A percentile compares a stretch with the other conserved stretches of the same genome.
phyloP scores from a whole-genome alignment of 1,140 invertebrate species.

The Drosophila micromelanica region DNA sequence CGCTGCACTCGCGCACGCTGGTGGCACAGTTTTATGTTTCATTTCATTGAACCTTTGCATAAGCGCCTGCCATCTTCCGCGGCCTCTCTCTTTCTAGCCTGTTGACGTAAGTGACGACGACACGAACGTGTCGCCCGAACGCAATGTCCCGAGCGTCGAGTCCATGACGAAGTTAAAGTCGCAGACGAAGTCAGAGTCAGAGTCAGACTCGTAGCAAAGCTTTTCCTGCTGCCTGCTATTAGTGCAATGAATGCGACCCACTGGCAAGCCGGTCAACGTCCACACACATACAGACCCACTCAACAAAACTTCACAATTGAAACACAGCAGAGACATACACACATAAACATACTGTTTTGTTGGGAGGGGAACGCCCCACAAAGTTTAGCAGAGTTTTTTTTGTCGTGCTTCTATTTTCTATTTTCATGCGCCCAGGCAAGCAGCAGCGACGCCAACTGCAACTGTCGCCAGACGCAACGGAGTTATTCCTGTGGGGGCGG shows the following conservation, averaged over 20 bases:
- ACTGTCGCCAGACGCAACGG: conserved; percentile 43
- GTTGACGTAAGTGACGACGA: conserved; percentile 40
- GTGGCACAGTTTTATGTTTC: conserved; percentile 58
- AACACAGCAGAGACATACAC: conserved; percentile 17
- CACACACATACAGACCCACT: conserved; percentile 18
- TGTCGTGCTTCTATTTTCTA: conserved; percentile 38
- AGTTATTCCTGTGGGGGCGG: conserved; percentile 27
- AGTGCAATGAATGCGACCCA: conserved; percentile 29
- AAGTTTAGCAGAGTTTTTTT: conserved; percentile 10
- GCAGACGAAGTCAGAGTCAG: background rate
- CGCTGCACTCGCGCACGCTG: conserved; percentile 41
- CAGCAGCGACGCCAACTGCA: conserved; percentile 21
- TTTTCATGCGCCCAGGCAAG: conserved; percentile 30
- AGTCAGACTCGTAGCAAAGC: conserved; percentile 24
- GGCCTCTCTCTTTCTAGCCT: conserved; percentile 52
- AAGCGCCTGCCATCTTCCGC: conserved; percentile 53
- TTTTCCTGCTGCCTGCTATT: conserved; percentile 33
- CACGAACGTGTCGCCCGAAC: background rate
- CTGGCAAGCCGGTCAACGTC: conserved; percentile 48
- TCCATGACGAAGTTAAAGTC: conserved; percentile 11
- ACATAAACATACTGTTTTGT: background rate
- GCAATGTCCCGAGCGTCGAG: conserved; percentile 12
- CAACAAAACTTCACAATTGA: conserved; percentile 13
- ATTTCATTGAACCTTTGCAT: conserved; percentile 61
- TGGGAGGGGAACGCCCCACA: conserved; percentile 13